A percentile compares a stretch with the other conserved stretches of the same genome.
Conservation (phyloP, 2,113 vertebrate genomes). For the Pedetes capensis region DNA sequence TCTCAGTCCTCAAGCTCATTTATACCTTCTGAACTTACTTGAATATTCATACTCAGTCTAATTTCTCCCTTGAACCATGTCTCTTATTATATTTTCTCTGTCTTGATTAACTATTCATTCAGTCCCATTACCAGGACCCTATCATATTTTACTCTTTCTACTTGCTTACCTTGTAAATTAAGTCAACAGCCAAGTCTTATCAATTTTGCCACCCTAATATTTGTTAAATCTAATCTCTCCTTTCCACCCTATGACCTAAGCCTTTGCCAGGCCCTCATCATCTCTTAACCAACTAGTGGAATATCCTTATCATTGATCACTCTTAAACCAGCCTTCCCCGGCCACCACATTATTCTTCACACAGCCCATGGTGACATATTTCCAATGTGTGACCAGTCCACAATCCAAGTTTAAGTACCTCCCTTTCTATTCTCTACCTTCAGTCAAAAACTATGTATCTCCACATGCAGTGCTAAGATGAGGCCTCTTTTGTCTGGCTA, state of each 20-base stretch:
- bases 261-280: not conserved
- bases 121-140: not conserved
- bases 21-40: not conserved
- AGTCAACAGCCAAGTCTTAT: not conserved
- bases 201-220: not conserved
- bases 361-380: not conserved
- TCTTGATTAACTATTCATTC: not conserved
- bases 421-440: not conserved
- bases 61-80: not conserved
- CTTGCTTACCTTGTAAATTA: not conserved
- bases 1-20: not conserved
- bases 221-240: not conserved
- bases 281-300: not conserved
- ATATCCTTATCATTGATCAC: not conserved
- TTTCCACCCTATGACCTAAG: not conserved
- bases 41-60: not conserved
- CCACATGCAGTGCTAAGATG: not conserved
- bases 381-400: not conserved
- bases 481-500: not conserved
- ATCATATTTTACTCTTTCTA: not conserved
- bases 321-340: not conserved
- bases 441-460: not conserved
- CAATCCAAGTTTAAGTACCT: not conserved
- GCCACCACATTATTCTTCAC: not conserved
- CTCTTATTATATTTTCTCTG: not conserved